These are phyloP conservation scores for Platysteira castanea DNA, from an alignment of 2,113 vertebrate species.

Conservation along the genomic window DNA sequence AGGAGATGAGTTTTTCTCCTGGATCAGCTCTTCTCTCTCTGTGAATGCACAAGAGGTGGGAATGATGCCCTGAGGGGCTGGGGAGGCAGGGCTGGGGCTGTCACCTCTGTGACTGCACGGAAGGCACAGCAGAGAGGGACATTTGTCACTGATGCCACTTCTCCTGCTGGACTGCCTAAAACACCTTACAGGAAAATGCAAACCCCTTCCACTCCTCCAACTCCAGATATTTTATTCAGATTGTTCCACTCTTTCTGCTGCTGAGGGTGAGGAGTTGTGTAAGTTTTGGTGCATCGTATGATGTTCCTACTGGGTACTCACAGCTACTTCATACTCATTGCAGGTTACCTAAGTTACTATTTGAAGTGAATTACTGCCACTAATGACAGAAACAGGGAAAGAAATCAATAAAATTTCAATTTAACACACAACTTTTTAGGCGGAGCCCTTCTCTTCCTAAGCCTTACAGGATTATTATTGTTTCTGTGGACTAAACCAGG, in stretches of 20 bases:
- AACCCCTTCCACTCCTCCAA: neutral
- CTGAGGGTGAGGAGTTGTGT: neutral
- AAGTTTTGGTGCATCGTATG: neutral
- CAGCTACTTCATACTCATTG: neutral
- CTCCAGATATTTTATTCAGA: neutral
- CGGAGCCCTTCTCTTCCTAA: neutral
- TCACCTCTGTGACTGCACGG: neutral
- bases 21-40: neutral
- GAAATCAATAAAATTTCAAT: neutral
- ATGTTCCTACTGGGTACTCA: neutral
- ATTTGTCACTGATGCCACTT: neutral
- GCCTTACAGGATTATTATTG: conserved; percentile 46
- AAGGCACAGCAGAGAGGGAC: neutral
- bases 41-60: neutral
- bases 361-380: neutral
- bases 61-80: neutral
- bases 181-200: neutral
- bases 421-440: neutral
- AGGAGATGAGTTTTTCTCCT: neutral
- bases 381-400: neutral
- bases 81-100: neutral
- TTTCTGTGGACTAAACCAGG: conserved; percentile 52
- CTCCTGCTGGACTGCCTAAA: neutral
- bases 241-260: neutral
- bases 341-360: neutral